Conservation (phyloP, 2,113 vertebrate species). For the Azemiops feae region DNA sequence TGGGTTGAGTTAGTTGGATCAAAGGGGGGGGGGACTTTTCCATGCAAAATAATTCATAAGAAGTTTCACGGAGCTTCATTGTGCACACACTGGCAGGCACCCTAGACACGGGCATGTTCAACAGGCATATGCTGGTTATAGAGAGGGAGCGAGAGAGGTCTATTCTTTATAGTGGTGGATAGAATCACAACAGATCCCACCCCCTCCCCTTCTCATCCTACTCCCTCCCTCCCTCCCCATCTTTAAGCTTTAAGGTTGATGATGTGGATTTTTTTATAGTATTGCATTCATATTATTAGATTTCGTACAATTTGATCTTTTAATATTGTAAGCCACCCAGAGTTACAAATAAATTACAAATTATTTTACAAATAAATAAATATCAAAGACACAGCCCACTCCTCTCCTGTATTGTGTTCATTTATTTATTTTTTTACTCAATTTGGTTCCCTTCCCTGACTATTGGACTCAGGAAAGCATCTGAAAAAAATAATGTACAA, state of each 20-base stretch:
- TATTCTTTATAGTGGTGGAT: not conserved
- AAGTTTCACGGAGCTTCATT: conserved; percentile 44
- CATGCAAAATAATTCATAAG: conserved; percentile 47
- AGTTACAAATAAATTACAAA: not conserved
- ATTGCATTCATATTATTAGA: not conserved
- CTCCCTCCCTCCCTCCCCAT: not conserved
- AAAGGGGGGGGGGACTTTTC: conserved; percentile 48
- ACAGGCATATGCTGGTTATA: not conserved
- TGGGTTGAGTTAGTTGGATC: conserved; percentile 60
- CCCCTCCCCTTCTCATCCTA: not conserved
- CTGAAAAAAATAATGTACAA: not conserved
- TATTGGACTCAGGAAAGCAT: not conserved
- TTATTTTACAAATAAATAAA: not conserved
- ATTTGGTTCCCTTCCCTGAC: not conserved
- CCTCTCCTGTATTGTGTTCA: not conserved
- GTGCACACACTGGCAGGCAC: conserved; percentile 35
- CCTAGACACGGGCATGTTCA: not conserved
- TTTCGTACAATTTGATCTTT: not conserved
- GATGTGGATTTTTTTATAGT: not conserved
- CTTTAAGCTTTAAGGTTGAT: not conserved
- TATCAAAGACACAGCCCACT: not conserved
- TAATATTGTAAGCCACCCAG: not conserved
- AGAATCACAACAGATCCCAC: not conserved
- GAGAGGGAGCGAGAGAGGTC: not conserved
- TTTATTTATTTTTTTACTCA: not conserved